Conservation (phyloP, 1,140 invertebrate species). For the Protaetia brevitarsis region DNA sequence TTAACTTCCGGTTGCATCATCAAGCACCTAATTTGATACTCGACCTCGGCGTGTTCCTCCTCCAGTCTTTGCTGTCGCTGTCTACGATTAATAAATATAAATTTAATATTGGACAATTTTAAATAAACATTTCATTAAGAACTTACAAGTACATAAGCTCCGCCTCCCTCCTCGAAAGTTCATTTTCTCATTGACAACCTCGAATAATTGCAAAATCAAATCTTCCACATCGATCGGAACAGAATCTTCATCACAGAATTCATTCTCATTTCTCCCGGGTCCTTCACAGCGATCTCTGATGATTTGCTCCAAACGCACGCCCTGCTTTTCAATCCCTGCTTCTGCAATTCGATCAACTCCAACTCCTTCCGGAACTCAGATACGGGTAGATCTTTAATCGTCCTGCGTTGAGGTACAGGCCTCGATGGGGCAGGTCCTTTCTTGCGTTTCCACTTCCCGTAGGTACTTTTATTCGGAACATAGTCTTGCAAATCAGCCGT, state of each 20-base stretch:
- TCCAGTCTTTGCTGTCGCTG: constrained; percentile 84
- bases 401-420: constrained; percentile 64
- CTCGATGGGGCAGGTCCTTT: constrained; percentile 78
- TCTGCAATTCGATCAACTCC: constrained; percentile 79
- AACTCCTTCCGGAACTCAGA: constrained; percentile 71
- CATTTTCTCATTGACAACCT: constrained; percentile 94
- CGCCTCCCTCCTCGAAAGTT: constrained; percentile 85
- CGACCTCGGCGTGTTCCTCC: constrained; percentile 87
- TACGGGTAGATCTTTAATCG: constrained; percentile 69
- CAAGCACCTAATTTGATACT: constrained; percentile 82
- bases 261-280: constrained; percentile 39
- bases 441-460: constrained; percentile 69
- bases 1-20: constrained; percentile 77
- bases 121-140: not conserved
- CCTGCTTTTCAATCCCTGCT: constrained; percentile 83
- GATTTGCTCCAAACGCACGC: constrained; percentile 80
- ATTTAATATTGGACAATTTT: not conserved
- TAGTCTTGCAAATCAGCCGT: not conserved
- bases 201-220: constrained; percentile 85
- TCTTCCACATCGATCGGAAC: constrained; percentile 73
- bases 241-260: constrained; percentile 29
- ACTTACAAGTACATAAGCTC: constrained; percentile 89
- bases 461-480: constrained; percentile 57
- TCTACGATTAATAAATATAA: constrained; percentile 52
- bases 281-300: constrained; percentile 77